These are phyloP conservation scores for Cydia amplana DNA, from an alignment of 1,140 invertebrate species.

Conservation along the genomic window DNA sequence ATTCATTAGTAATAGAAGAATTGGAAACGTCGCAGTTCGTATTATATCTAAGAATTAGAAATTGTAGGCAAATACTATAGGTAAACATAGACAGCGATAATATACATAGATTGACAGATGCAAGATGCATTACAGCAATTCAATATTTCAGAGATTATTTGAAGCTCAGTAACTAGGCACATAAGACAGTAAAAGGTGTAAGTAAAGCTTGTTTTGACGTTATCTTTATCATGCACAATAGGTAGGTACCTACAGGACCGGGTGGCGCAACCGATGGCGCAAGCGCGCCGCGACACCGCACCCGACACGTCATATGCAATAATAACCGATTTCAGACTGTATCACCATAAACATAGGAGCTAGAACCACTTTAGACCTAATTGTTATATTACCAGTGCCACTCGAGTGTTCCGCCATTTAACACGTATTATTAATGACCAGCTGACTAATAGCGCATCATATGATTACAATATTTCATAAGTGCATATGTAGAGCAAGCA, in stretches of 20 bases:
- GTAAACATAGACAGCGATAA: too few relatives aligned
- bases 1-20: background rate
- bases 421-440: slow-evolving; percentile 32
- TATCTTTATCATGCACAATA: slow-evolving; percentile 44
- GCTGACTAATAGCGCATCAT: slow-evolving; percentile 30
- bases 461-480: slow-evolving; percentile 21
- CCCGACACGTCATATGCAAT: slow-evolving; percentile 6
- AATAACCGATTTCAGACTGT: background rate
- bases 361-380: background rate
- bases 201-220: slow-evolving; percentile 22
- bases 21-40: too few relatives aligned
- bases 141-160: too few relatives aligned
- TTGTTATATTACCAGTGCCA: background rate
- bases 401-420: slow-evolving; percentile 21
- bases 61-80: too few relatives aligned
- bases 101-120: too few relatives aligned
- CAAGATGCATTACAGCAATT: too few relatives aligned
- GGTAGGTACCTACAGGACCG: slow-evolving; percentile 37
- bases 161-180: background rate
- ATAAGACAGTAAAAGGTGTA: background rate
- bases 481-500: slow-evolving; percentile 14
- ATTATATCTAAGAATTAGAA: too few relatives aligned
- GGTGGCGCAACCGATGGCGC: slow-evolving; percentile 44
- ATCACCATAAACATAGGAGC: background rate
- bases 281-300: slow-evolving; percentile 38